Conservation (phyloP, 1,140 invertebrate species). For the Pseudomyrmex cubaensis region DNA sequence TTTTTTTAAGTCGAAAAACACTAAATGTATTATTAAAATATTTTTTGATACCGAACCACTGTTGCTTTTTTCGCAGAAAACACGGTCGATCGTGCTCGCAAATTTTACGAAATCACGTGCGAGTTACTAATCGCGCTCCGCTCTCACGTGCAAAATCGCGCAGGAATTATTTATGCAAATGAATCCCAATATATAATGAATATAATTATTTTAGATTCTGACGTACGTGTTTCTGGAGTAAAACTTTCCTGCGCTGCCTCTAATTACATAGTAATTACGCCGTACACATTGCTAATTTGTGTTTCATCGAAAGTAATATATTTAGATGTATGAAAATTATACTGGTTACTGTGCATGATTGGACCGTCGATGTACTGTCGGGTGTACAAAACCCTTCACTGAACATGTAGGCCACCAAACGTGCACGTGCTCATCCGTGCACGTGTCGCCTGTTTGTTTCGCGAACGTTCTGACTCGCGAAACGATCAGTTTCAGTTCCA, state of each 20-base stretch:
- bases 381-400: slow-evolving; percentile 77
- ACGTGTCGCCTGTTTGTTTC: slow-evolving; percentile 61
- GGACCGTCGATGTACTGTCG: slow-evolving; percentile 50
- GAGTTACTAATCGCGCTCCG: slow-evolving; percentile 48
- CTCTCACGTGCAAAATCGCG: slow-evolving; percentile 38
- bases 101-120: slow-evolving; percentile 45
- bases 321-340: slow-evolving; percentile 49
- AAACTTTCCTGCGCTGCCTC: slow-evolving; percentile 40
- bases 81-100: slow-evolving; percentile 19
- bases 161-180: slow-evolving; percentile 60
- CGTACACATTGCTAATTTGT: slow-evolving; percentile 9
- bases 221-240: slow-evolving; percentile 29
- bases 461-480: background rate
- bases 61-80: slow-evolving; percentile 1
- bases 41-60: background rate
- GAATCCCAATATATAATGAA: background rate
- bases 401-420: slow-evolving; percentile 68
- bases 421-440: slow-evolving; percentile 74
- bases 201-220: slow-evolving; percentile 48
- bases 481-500: slow-evolving; percentile 12
- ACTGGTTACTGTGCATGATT: slow-evolving; percentile 37
- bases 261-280: slow-evolving; percentile 59
- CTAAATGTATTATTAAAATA: background rate
- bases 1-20: background rate
- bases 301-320: slow-evolving; percentile 4